A percentile compares a stretch with the other conserved stretches of the same genome.
phyloP scores from a whole-genome alignment of 2,797 vertebrate genomes.

The Poecilia wingei region DNA sequence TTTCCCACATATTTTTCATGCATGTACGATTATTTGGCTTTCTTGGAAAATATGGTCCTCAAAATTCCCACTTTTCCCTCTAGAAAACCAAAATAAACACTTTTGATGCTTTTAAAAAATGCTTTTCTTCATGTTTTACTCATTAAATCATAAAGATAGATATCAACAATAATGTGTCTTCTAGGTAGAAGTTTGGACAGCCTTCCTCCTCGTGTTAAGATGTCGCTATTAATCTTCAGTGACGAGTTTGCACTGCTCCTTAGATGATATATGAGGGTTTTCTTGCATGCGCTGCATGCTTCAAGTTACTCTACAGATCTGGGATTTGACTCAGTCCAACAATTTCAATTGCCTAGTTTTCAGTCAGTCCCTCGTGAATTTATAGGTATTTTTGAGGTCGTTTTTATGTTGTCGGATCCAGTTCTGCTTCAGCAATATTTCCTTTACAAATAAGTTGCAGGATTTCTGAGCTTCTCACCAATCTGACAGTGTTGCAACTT shows the following conservation, averaged over 20 bases:
- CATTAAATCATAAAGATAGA: background rate
- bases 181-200: background rate
- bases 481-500: background rate
- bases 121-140: background rate
- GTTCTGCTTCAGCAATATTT: background rate
- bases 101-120: background rate
- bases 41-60: slow-evolving; percentile 43
- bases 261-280: background rate
- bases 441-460: background rate
- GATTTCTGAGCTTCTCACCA: background rate
- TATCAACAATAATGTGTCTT: background rate
- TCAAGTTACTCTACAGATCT: background rate
- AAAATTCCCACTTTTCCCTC: slow-evolving; percentile 48
- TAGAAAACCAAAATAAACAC: background rate
- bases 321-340: background rate
- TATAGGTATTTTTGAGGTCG: background rate
- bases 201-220: background rate
- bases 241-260: background rate
- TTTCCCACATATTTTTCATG: slow-evolving; percentile 9
- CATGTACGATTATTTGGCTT: slow-evolving; percentile 51
- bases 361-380: background rate
- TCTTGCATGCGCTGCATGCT: background rate
- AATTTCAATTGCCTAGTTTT: background rate
- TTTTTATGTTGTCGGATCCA: background rate
- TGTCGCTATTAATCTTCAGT: background rate